Conservation (phyloP, 2,888 invertebrate genomes). For the Leucozona laternaria region DNA sequence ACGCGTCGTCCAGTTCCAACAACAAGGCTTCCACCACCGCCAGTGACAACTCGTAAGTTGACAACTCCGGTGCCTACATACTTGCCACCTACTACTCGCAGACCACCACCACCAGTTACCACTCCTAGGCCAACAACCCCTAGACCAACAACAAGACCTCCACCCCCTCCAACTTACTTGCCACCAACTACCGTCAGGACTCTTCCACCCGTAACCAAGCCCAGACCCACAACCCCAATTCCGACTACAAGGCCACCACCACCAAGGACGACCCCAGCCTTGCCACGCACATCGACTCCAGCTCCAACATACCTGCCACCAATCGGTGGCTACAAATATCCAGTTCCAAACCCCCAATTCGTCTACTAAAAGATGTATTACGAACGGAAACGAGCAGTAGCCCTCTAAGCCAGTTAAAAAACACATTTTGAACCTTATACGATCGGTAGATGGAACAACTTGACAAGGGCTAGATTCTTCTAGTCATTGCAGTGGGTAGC, state of each 20-base stretch:
- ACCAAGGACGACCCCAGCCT: conserved; percentile 38
- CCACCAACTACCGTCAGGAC: conserved; percentile 22
- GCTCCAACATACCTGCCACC: conserved; percentile 64
- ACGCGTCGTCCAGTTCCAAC: conserved; percentile 36
- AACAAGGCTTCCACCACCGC: conserved; percentile 69
- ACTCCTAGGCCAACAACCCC: conserved; percentile 49
- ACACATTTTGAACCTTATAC: conserved; percentile 76
- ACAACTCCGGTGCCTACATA: conserved; percentile 29
- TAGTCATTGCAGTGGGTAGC: conserved; percentile 81
- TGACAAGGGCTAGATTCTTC: conserved; percentile 83
- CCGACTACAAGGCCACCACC: conserved; percentile 22
- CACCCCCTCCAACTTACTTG: conserved; percentile 70
- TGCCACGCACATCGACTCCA: conserved; percentile 57
- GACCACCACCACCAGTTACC: conserved; percentile 26
- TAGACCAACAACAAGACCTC: conserved; percentile 73
- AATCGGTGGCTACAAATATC: conserved; percentile 80
- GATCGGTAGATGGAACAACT: conserved; percentile 80
- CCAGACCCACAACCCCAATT: conserved; percentile 21
- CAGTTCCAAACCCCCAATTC: conserved; percentile 80
- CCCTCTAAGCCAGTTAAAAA: conserved; percentile 47
- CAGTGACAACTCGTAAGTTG: conserved; percentile 18
- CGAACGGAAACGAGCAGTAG: conserved; percentile 41
- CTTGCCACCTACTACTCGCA: conserved; percentile 29
- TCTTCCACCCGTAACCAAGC: conserved; percentile 24
- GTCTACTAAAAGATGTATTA: conserved; percentile 78